Conservation (phyloP, 2,888 invertebrate species). For the Leptarthrus brevirostris region DNA sequence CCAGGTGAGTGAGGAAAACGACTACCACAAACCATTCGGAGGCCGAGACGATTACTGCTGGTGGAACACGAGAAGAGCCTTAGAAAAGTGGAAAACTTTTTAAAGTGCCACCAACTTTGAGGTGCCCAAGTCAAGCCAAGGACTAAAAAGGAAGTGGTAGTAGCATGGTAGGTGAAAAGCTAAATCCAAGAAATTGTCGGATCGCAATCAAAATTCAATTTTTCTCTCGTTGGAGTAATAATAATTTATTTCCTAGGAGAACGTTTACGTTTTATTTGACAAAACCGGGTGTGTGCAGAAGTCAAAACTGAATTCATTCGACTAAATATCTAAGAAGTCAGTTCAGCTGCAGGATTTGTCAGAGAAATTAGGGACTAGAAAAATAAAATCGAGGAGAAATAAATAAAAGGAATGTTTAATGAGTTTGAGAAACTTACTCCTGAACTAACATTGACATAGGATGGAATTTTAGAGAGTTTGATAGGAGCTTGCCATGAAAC, state of each 20-base stretch:
- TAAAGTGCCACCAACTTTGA: slow-evolving; percentile 28
- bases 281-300: neutral
- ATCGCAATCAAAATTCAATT: slow-evolving; percentile 46
- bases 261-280: slow-evolving; percentile 26
- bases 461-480: neutral
- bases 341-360: neutral
- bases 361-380: neutral
- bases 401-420: slow-evolving; percentile 44
- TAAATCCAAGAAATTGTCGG: slow-evolving; percentile 32
- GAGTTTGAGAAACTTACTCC: slow-evolving; percentile 44
- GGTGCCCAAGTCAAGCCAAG: neutral
- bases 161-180: slow-evolving; percentile 5
- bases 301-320: slow-evolving; percentile 14
- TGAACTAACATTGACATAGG: slow-evolving; percentile 36
- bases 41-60: slow-evolving; percentile 30
- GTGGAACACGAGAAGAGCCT: slow-evolving; percentile 15
- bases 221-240: slow-evolving; percentile 23
- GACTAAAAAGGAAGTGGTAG: neutral
- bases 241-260: slow-evolving; percentile 30
- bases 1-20: slow-evolving; percentile 22
- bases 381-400: neutral
- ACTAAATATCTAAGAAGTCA: slow-evolving; percentile 20
- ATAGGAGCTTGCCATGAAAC: neutral
- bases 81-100: slow-evolving; percentile 25
- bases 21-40: neutral